Evolutionary conservation across 1,140 invertebrate species (phyloP), one percentile per base, ranked within the genome.

Genomic region (Medauroidea extradentata): DNA sequence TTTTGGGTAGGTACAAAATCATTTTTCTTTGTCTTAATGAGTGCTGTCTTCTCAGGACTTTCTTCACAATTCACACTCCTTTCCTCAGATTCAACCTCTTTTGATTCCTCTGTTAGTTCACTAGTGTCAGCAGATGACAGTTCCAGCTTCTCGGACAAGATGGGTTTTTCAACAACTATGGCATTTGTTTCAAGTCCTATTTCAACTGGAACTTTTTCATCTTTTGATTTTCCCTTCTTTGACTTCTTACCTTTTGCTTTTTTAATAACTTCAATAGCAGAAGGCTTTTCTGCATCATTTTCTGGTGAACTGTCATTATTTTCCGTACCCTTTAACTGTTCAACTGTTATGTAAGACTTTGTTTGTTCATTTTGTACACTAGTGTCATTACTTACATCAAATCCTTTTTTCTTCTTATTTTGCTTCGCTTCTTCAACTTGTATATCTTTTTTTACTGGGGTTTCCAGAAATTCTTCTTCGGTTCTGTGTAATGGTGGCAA

Each of bases 181-280:
- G 16, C 2, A n/a, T 18, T 9, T 2, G 19, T 34, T 51, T 24
- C 24, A 29, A 2, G 25, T 5, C 19, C 49, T 14, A 19, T 34
- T 34, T n/a, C 27, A 3, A 27, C 8, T 19, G 27, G 25, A 29
- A 29, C 49, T 29, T 25, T 29, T 51, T 29, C 24, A 29, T 51
- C 49, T 51, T 13, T 8, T 11, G 27, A 24, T 43, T 61, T 64
- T 14, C 27, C 46, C 38, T 49, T 51, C 59, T 70, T 71, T n/a
- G 48, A 8, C 53, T 67, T 69, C 25, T 68, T 49, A 38, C 65
- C 8, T 63, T 70, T 71, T 7, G 11, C 29, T 54, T 66, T 69
- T 53, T 68, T 70, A 39, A 57, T 23, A 34, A 53, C 24, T 49
- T 65, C 62, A 21, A 57, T 25, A 61, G 68, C 67, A 44, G 23